These are phyloP conservation scores for Dicentrarchus labrax DNA, from an alignment of 2,113 vertebrate species.

Conservation along the genomic window DNA sequence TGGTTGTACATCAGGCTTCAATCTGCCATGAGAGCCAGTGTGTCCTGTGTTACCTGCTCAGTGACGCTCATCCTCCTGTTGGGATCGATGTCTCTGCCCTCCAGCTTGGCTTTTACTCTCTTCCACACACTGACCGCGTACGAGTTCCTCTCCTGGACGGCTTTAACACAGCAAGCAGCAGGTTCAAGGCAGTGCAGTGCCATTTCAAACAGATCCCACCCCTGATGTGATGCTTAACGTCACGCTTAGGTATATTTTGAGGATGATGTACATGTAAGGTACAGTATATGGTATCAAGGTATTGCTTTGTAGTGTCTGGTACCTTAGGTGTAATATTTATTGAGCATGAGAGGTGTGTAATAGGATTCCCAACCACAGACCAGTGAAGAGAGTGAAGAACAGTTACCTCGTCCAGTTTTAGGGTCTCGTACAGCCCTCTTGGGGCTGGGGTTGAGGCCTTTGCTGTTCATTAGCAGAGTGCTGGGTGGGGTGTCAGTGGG, in stretches of 20 bases:
- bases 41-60: constrained; percentile 89
- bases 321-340: no score
- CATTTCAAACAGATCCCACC: no score
- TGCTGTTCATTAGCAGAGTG: constrained; percentile 88
- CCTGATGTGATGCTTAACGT: neutral
- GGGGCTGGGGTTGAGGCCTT: constrained; percentile 94
- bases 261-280: neutral
- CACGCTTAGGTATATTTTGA: neutral
- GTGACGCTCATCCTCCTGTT: constrained; percentile 98
- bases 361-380: neutral
- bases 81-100: constrained; percentile 96
- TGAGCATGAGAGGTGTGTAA: no score
- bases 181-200: neutral
- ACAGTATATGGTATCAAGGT: neutral
- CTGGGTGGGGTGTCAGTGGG: constrained; percentile 96
- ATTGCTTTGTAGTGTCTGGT: no score
- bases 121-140: constrained; percentile 99
- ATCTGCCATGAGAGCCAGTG: neutral
- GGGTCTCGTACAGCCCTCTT: constrained; percentile 97
- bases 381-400: neutral
- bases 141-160: constrained; percentile 98
- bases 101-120: constrained; percentile 98
- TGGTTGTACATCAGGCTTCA: neutral
- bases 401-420: constrained; percentile 97
- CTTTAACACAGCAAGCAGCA: constrained; percentile 71